Conservation (phyloP, 2,113 vertebrate species). For the Alces alces region DNA sequence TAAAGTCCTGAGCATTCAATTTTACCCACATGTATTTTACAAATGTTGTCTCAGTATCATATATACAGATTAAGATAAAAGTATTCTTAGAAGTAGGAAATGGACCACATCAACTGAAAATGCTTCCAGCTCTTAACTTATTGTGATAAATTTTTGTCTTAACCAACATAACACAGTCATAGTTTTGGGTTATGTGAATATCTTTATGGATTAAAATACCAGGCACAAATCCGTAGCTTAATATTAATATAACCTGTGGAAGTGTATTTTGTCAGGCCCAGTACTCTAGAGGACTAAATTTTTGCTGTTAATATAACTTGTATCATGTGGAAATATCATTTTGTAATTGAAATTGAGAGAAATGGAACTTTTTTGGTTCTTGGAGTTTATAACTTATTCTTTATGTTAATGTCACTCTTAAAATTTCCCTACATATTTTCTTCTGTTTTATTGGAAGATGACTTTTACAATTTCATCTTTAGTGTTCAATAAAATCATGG, state of each 20-base stretch:
- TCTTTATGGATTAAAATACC: not conserved
- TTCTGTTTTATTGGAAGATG: not conserved
- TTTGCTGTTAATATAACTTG: not conserved
- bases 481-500: not conserved
- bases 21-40: conserved; percentile 2
- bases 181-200: not conserved
- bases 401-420: not conserved
- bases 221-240: not conserved
- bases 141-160: not conserved
- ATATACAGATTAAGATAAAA: not conserved
- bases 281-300: not conserved
- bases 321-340: not conserved
- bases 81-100: not conserved
- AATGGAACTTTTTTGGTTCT: not conserved
- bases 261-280: not conserved
- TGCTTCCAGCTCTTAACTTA: not conserved
- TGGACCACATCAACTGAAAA: conserved; percentile 7
- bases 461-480: not conserved
- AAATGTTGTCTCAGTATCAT: not conserved
- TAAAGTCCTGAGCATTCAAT: not conserved
- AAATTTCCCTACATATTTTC: not conserved
- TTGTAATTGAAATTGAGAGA: conserved; percentile 13
- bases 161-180: not conserved
- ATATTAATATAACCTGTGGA: not conserved
- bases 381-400: not conserved